Evolutionary conservation across 2,113 vertebrate genomes (phyloP).

Genomic region (Mobula birostris): DNA sequence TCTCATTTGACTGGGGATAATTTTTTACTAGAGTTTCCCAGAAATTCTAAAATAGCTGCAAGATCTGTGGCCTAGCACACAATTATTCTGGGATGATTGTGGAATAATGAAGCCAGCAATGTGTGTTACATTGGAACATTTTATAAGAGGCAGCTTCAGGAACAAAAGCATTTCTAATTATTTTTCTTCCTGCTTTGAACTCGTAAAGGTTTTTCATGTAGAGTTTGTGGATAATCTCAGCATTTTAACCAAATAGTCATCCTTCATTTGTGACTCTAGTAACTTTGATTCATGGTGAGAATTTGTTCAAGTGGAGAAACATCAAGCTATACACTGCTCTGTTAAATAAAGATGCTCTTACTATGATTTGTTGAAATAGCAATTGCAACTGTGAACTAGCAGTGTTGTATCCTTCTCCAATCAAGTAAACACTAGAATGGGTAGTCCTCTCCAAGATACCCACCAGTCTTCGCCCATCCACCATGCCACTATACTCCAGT

Average conservation of each 20-base stretch:
- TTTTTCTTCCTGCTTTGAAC: background rate
- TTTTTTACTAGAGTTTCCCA: background rate
- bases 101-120: background rate
- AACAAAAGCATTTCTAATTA: background rate
- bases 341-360: background rate
- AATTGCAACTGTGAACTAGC: background rate
- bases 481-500: background rate
- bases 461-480: background rate
- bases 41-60: background rate
- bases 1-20: background rate
- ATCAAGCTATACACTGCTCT: background rate
- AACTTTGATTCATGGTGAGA: background rate
- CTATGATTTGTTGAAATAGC: background rate
- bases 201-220: background rate
- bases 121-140: background rate
- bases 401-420: background rate
- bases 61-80: background rate
- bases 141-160: background rate
- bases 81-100: background rate
- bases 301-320: background rate
- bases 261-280: background rate
- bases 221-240: background rate
- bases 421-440: background rate
- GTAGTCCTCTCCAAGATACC: no score
- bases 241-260: background rate